A percentile compares a stretch with the other conserved stretches of the same genome.
Evolutionary conservation across 2,797 vertebrate genomes (phyloP).

Genomic region (Calcarius lapponicus): DNA sequence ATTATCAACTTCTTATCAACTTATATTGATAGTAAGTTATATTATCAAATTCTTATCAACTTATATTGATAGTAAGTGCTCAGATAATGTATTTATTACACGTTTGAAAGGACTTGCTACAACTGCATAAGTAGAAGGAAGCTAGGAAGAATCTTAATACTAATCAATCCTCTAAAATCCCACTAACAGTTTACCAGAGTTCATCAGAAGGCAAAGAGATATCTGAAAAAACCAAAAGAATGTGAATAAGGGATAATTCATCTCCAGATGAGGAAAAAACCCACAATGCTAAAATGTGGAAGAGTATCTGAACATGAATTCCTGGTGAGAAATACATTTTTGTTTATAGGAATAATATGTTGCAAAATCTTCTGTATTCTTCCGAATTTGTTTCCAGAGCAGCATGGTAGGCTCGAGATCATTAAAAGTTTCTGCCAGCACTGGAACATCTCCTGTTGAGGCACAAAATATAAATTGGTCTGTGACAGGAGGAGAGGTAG

Average conservation of each 20-base stretch:
- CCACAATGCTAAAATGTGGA: background rate
- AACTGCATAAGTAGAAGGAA: background rate
- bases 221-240: background rate
- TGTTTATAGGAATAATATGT: background rate
- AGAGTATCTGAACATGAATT: background rate
- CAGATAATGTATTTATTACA: background rate
- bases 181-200: background rate
- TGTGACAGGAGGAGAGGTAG: slow-evolving; percentile 38
- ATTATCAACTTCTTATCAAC: background rate
- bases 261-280: background rate
- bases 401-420: background rate
- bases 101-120: background rate
- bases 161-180: background rate
- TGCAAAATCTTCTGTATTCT: background rate
- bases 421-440: slow-evolving; percentile 15
- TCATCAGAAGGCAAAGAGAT: background rate
- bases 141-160: background rate
- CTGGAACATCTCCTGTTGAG: slow-evolving; percentile 8
- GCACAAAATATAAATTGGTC: slow-evolving; percentile 14
- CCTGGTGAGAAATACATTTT: background rate
- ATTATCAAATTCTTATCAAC: background rate
- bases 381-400: background rate
- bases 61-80: background rate
- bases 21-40: background rate
- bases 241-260: background rate